A percentile compares a stretch with the other conserved stretches of the same genome.
These are phyloP conservation scores for Leptinotarsa texana DNA, from an alignment of 1,140 invertebrate genomes.

Conservation along the genomic window DNA sequence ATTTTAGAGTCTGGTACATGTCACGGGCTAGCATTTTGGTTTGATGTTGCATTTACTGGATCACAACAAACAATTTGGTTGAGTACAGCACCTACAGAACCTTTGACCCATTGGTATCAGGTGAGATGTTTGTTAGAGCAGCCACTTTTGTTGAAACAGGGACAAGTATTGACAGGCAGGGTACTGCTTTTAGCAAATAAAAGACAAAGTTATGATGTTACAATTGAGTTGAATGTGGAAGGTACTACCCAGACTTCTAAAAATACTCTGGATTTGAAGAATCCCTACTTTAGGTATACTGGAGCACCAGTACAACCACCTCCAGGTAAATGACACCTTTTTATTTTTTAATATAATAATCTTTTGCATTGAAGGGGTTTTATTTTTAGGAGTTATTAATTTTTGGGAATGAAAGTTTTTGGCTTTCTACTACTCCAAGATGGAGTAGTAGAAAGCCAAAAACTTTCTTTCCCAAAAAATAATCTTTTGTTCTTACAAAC, in stretches of 20 bases:
- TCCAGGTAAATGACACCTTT: conserved; percentile 60
- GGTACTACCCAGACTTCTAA: conserved; percentile 80
- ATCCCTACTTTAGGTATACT: conserved; percentile 96
- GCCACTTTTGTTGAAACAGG: conserved; percentile 93
- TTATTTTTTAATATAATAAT: neutral
- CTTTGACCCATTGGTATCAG: conserved; percentile 99
- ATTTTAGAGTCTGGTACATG: conserved; percentile 91
- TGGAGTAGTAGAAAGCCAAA: too few relatives aligned
- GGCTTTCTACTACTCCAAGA: too few relatives aligned
- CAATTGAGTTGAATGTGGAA: conserved; percentile 90
- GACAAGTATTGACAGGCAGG: conserved; percentile 86
- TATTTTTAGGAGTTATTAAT: too few relatives aligned
- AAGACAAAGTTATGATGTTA: conserved; percentile 99
- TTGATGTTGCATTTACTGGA: conserved; percentile 98
- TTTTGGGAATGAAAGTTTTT: too few relatives aligned
- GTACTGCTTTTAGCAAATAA: conserved; percentile 92
- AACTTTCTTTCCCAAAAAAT: too few relatives aligned
- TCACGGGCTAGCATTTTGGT: conserved; percentile 99
- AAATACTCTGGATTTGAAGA: conserved; percentile 97
- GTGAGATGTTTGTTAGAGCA: conserved; percentile 93
- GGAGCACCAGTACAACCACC: conserved; percentile 85
- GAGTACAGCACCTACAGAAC: conserved; percentile 97
- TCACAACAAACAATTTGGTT: conserved; percentile 91
- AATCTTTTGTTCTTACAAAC: too few relatives aligned
- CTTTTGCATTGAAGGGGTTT: too few relatives aligned